Base-by-base conservation (phyloP, 2,888 invertebrate genomes). In the Slavum lentiscoides region DNA sequence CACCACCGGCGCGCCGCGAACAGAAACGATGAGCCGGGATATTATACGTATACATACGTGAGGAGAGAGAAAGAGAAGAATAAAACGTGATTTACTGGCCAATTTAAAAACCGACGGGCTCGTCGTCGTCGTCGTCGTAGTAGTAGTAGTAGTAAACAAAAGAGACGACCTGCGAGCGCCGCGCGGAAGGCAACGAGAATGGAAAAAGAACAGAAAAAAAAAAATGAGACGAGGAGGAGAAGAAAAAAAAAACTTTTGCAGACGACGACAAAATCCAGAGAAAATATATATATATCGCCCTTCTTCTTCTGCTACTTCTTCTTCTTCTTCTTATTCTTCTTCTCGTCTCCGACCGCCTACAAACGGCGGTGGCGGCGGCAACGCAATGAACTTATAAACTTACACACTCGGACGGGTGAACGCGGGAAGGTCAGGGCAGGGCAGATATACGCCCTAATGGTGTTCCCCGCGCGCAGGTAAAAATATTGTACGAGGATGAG, bases 241-340 rank as follows among this genome's bases (percentile, higher is more conserved):
- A 80, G 17, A 61, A 61, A 53, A 68, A 69, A 73, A 81, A 67
- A 72, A 64, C 49, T 80, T 80, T 80, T 64, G 80, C 80, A 80
- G 80, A 80, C 80, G 80, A 80, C 72, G 80, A 80, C 80, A 77
- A 77, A 77, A 77, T 77, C 69, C 77, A 69, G 17, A 77, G 73
- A 23, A 72, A 67, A 72, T 67, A 74, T 80, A 30, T 30, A 30
- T 30, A 30, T 30, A 30, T 30, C 30, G 30, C 2, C 30, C 30
- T 30, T 30, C 30, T 30, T 1, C 30, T 30, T 30, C 30, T 30
- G 2, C 30, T 30, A 2, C 30, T 23, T 13, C 53, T 53, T n/a
- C 61, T 43, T 69, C 75, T 75, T 70, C 62, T 82, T 61, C 58
- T 43, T 43, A 2, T 23, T 64, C 75, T 75, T 70, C 64, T 82